Base-by-base conservation (phyloP, 2,888 invertebrate genomes). In the Drosophila mettleri region DNA sequence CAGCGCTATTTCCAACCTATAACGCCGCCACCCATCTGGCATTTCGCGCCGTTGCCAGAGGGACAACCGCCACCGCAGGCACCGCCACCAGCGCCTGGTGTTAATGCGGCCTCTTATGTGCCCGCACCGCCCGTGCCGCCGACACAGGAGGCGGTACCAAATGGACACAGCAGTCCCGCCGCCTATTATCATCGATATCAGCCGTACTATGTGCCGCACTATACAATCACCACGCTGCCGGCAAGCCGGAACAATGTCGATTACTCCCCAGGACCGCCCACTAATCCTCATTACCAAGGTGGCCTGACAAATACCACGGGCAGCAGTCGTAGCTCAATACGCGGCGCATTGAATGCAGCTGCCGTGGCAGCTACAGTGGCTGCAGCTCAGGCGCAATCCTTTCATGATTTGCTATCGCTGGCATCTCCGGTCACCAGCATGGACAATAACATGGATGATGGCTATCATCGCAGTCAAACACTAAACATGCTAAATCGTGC, bases 291-390 rank as follows among this genome's bases (percentile, higher is more conserved):
- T 31, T 85, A 88, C 39, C 87, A 84, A 48, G 84, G 79, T 27
- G 83, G 78, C 0, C 46, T 74, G 10, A 68, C 63, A 22, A 72
- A 62, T 24, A 63, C 66, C 62, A 66, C 62, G 24, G 89, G 83
- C 9, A 85, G 89, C 45, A 89, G 89, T 62, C 86, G 89, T 5
- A 83, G 89, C 14, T 89, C 86, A 1, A 33, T 82, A 8, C 80
- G 82, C 4, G 87, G 82, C 4, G 89, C 86, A 1, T 43, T 86
- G 53, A 85, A 72, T 36, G 90, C 87, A 1, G 86, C 87, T 18
- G 82, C 87, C 6, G 83, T 85, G 4, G 80, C 86, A 31, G 79
- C 84, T 4, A 77, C 82, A n/a, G 80, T 80, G 10, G 79, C 86
- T 5, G 79, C 86, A 3, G 80, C 83, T 1, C 87, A 86, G 14